These are phyloP conservation scores for Bradynema listronoti DNA, from an alignment of 1,140 invertebrate genomes.

Conservation along the genomic window DNA sequence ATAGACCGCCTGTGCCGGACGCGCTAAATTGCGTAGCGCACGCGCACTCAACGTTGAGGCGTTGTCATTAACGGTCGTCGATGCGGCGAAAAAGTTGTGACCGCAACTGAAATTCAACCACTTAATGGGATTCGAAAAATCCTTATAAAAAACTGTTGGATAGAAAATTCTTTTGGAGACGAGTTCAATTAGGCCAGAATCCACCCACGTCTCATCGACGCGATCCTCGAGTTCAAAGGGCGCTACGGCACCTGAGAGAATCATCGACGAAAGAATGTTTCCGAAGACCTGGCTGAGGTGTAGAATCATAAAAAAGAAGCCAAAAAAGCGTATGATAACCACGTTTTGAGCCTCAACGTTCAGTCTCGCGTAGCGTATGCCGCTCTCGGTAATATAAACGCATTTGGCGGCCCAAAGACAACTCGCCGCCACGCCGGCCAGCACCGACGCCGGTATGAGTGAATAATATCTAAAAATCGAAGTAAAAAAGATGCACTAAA, in stretches of 20 bases:
- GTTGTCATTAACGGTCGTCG: too few relatives aligned
- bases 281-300: conserved; percentile 89
- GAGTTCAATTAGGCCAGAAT: too few relatives aligned
- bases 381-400: conserved; percentile 85
- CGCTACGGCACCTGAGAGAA: conserved; percentile 63
- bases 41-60: conserved; percentile 20
- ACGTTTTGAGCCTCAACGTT: conserved; percentile 59
- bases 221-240: conserved; percentile 25
- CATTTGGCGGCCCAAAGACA: conserved; percentile 94
- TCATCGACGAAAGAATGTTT: conserved; percentile 86
- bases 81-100: conserved; percentile 34
- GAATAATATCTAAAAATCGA: conserved; percentile 65
- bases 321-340: conserved; percentile 73
- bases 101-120: conserved; percentile 49
- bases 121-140: neutral
- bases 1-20: conserved; percentile 70
- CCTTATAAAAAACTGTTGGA: neutral
- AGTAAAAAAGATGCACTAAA: too few relatives aligned
- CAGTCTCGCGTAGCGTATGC: conserved; percentile 66
- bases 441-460: conserved; percentile 80
- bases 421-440: conserved; percentile 75
- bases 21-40: conserved; percentile 62
- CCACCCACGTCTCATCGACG: conserved; percentile 39
- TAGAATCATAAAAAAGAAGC: conserved; percentile 94
- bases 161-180: neutral